A percentile compares a stretch with the other conserved stretches of the same genome.
Evolutionary conservation across 2,797 vertebrate genomes (phyloP).

Genomic region (Sebastes iracundus): DNA sequence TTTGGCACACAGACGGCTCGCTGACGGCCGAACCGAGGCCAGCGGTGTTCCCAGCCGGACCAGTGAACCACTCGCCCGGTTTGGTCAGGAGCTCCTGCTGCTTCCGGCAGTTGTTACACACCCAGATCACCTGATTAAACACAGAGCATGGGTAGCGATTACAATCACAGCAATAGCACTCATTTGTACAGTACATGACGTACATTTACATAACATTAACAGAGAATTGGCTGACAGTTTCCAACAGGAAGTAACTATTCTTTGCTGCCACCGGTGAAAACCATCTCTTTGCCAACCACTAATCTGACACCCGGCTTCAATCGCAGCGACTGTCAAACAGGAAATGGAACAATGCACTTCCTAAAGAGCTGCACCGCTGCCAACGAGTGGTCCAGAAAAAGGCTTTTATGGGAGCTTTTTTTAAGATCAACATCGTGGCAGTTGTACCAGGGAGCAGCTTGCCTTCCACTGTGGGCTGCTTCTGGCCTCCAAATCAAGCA

Average conservation of each 20-base stretch:
- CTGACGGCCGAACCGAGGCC: slow-evolving; percentile 89
- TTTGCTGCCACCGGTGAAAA: slow-evolving; percentile 30
- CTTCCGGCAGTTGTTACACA: slow-evolving; percentile 99
- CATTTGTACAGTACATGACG: background rate
- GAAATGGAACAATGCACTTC: slow-evolving; percentile 62
- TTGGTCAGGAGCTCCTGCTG: slow-evolving; percentile 98
- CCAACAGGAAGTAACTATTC: slow-evolving; percentile 13
- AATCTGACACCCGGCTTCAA: slow-evolving; percentile 39
- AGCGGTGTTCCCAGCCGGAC: slow-evolving; percentile 81
- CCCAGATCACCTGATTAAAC: slow-evolving; percentile 94
- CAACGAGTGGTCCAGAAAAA: slow-evolving; percentile 41
- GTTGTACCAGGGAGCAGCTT: slow-evolving; percentile 56
- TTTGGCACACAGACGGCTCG: slow-evolving; percentile 90
- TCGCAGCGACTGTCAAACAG: slow-evolving; percentile 49
- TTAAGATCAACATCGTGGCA: slow-evolving; percentile 58
- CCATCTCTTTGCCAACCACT: slow-evolving; percentile 29
- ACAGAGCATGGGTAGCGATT: background rate
- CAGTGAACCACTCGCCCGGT: slow-evolving; percentile 95
- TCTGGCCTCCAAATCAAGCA: slow-evolving; percentile 48
- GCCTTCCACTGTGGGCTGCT: slow-evolving; percentile 45
- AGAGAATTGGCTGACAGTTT: background rate
- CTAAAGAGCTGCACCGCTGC: slow-evolving; percentile 55
- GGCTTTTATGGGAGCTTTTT: slow-evolving; percentile 47
- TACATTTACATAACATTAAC: background rate
- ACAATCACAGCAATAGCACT: background rate